Base-by-base conservation (phyloP, 2,113 vertebrate genomes). In the Syngnathoides biaculeatus region DNA sequence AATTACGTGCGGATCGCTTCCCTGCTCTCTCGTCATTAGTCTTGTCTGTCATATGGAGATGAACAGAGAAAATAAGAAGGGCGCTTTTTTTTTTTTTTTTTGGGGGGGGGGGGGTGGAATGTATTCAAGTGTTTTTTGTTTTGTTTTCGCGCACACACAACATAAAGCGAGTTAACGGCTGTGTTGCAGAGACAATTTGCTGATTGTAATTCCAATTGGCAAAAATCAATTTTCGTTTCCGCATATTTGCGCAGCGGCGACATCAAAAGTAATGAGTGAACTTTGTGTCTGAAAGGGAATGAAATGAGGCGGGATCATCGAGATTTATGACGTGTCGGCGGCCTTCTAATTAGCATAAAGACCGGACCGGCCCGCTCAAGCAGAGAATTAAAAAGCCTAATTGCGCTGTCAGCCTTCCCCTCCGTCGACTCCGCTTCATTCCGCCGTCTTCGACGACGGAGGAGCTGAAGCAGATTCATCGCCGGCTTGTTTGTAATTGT, bases 311-410 rank as follows among this genome's bases (percentile, higher is more conserved):
- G 91, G 94, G 94, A 95, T 95, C 93, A 95, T 93, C 93, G 93
- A 94, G 94, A 95, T 96, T 94, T 92, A 93, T 95, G 95, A 93
- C 93, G 94, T 93, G 93, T 93, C 78, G 59, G 84, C 93, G 91
- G 91, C 80, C 77, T 88, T 92, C 92, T 95, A 94, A 96, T 97
- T 98, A 95, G 94, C 95, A 95, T 93, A 93, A 95, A 94, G 94
- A 94, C 94, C 94, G 94, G 94, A 94, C 94, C 94, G 93, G 95
- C 93, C 93, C 95, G 93, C 94, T 98, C 94, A 96, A 94, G 94
- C 95, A 96, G 93, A 96, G 95, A 98, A 97, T 96, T 96, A 95
- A 96, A 96, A 96, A 92, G 91, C 93, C 93, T 96, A 98, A 97
- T 96, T 97, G 95, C 95, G 93, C 94, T 96, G 94, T 96, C 93